Base-by-base conservation (phyloP, 2,797 vertebrate species). In the Leptoclinus maculatus region DNA sequence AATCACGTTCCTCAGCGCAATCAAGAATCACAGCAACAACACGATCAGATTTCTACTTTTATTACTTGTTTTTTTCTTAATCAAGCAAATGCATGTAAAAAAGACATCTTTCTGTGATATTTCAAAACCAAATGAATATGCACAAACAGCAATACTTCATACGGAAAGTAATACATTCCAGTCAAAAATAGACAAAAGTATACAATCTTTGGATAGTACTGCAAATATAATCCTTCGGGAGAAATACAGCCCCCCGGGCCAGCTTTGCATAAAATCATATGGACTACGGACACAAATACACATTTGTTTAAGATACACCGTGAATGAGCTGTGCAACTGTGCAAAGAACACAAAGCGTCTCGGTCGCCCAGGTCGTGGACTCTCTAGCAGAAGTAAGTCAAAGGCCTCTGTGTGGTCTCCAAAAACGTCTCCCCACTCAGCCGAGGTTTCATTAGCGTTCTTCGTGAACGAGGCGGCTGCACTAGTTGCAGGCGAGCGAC, bases 171-270 rank as follows among this genome's bases (percentile, higher is more conserved):
- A 82, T 41, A 78, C 62, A 69, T 51, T 78, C 47, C 34, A 67
- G 85, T 85, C 1, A 75, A 87, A 87, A 89, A 68, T 69, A 87
- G 53, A 81, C 43, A 23, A 64, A 69, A 71, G 27, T 69, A 53
- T 71, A 21, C 21, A 45, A 11, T 71, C 74, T 76, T 78, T 80
- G 69, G 76, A 78, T 71, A 56, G 34, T 57, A 73, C 57, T 65
- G 32, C 53, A 79, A 82, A 84, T 41, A 72, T 45, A 79, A 71
- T 56, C 23, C 7, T 43, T 62, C 1, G 9, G 62, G 62, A 54
- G 23, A 76, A 76, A 74, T 64, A 76, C 23, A 47, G 34, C 9
- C 38, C 23, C 47, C 25, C 23, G 34, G 34, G 23, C 1, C 1
- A 51, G 16, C n/a, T 60, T 45, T 69, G 38, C 17, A 68, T 71